Base-by-base conservation (phyloP, 2,888 invertebrate species). In the Catocala fraxini region DNA sequence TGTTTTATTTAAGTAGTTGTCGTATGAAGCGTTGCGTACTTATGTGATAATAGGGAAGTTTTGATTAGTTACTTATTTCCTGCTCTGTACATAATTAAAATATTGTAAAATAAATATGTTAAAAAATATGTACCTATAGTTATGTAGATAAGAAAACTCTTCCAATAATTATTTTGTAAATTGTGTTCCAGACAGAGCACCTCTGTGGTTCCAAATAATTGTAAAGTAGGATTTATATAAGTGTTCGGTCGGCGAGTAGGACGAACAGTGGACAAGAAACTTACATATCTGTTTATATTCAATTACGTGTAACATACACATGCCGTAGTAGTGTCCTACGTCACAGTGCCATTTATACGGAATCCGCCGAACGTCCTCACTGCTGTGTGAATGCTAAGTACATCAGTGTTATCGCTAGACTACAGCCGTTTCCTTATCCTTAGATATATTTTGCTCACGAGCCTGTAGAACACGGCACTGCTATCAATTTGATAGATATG, bases 21-120 rank as follows among this genome's bases (percentile, higher is more conserved):
- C 86, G 86, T 84, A 86, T 61, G 68, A 65, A 71, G 88, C 66
- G 75, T 73, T 85, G 89, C 87, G 92, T 93, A 93, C 91, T 92
- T 92, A 92, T 93, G 93, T 93, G 93, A 93, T 93, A 93, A 89
- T 91, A 90, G 86, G 81, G 82, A 85, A 84, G 86, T 88, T 86
- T 84, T 70, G 63, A 63, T 86, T 89, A 88, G 86, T 89, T 89
- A 91, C 87, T 90, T 90, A 87, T 73, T 85, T 84, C 84, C 83
- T 85, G 82, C 81, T 81, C 81, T 92, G 91, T 92, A 90, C 84
- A 92, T 91, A 91, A 86, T 82, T 82, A 80, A 83, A 63, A 59
- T 82, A 85, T 84, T 87, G 80, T 88, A 86, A 83, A 82, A 78
- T 84, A 85, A 70, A 51, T 65, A 81, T 81, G 76, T 79, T 77